Evolutionary conservation across 2,113 vertebrate species (phyloP).

Genomic region (Microtus oregoni): DNA sequence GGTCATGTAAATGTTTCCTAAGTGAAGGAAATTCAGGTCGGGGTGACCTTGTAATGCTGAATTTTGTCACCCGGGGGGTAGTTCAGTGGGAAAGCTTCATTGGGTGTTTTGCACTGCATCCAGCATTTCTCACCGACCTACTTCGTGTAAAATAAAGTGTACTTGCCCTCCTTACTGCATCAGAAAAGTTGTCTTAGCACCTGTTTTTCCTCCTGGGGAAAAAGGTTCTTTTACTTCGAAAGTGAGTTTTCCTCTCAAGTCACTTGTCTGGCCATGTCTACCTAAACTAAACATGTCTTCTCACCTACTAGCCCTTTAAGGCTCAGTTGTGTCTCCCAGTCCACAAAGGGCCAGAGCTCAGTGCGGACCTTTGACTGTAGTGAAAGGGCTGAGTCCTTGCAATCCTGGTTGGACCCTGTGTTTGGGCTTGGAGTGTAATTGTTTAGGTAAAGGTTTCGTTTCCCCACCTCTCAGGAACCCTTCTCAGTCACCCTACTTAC

Average conservation of each 20-base stretch:
- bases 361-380: constrained; percentile 60
- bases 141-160: constrained; percentile 74
- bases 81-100: not conserved
- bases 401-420: constrained; percentile 52
- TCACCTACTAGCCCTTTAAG: constrained; percentile 71
- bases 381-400: constrained; percentile 56
- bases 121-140: constrained; percentile 65
- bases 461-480: constrained; percentile 70
- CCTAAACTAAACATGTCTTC: constrained; percentile 78
- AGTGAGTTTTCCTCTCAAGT: constrained; percentile 72
- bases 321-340: constrained; percentile 62
- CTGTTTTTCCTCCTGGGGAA: constrained; percentile 75
- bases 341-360: rapidly evolving
- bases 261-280: constrained; percentile 65
- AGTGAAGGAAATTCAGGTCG: not conserved
- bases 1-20: not conserved
- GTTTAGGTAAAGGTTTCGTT: constrained; percentile 80
- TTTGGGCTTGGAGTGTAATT: constrained; percentile 66
- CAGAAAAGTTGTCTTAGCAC: constrained; percentile 46
- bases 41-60: not conserved
- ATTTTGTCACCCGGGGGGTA: constrained; percentile 6
- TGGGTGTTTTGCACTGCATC: constrained; percentile 34
- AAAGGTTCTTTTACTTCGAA: constrained; percentile 74
- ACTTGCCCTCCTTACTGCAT: constrained; percentile 75
- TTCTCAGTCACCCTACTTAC: constrained; percentile 67